Percentiles rank a stretch among this genome's conserved stretches.
phyloP scores from a whole-genome alignment of 2,888 invertebrate genomes.

The Nemurella pictetii region DNA sequence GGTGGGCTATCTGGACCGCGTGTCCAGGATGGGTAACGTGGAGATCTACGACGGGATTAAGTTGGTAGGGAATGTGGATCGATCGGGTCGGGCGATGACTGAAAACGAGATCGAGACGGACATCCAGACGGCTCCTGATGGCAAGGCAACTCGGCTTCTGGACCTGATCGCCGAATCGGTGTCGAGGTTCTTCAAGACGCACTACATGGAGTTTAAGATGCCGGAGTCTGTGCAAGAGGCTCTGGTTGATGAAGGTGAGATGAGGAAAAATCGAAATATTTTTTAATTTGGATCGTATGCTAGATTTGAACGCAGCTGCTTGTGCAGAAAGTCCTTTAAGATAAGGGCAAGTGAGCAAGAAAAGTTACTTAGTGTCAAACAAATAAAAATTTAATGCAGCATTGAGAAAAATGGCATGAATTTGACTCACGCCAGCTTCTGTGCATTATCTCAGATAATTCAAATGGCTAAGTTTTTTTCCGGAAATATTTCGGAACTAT shows the following conservation, averaged over 20 bases:
- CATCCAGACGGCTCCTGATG: slow-evolving; percentile 57
- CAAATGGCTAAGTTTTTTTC: no score
- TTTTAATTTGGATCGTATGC: not conserved
- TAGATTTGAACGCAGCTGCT: no score
- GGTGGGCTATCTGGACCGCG: slow-evolving; percentile 59
- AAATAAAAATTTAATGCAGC: no score
- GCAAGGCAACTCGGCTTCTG: slow-evolving; percentile 57
- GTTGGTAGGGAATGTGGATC: slow-evolving; percentile 54
- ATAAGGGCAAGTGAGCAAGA: no score
- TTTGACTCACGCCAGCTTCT: no score
- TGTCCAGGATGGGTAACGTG: slow-evolving; percentile 59
- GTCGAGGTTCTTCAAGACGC: slow-evolving; percentile 61
- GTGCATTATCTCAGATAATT: no score
- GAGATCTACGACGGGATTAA: slow-evolving; percentile 61
- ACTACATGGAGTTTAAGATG: slow-evolving; percentile 70
- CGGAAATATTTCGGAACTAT: no score
- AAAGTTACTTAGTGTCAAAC: no score
- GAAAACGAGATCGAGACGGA: slow-evolving; percentile 58
- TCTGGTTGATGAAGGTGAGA: slow-evolving; percentile 64
- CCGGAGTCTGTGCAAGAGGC: slow-evolving; percentile 68
- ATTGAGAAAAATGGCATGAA: no score
- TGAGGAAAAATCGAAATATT: not conserved
- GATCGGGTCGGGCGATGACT: slow-evolving; percentile 46
- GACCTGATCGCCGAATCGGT: slow-evolving; percentile 61
- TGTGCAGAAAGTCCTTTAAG: no score